Evolutionary conservation across 1,140 invertebrate genomes (phyloP).

Genomic region (Drosophila ohnishii): DNA sequence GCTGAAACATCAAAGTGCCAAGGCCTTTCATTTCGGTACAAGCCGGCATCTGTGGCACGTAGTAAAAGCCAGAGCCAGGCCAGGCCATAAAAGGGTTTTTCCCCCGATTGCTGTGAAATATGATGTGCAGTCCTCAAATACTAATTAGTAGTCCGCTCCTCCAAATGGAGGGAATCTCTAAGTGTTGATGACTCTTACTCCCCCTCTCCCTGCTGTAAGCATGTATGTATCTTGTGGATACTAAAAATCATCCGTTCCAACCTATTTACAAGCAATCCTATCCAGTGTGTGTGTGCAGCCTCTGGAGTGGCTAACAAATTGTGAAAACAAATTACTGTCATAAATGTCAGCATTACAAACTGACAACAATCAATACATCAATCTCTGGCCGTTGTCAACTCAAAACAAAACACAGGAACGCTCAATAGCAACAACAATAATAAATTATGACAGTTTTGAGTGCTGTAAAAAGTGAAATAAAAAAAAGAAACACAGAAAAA

Average conservation of each 20-base stretch:
- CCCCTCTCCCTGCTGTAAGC: not conserved
- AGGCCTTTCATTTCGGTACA: slow-evolving; percentile 65
- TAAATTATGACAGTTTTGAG: slow-evolving; percentile 78
- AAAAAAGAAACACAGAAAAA: slow-evolving; percentile 9
- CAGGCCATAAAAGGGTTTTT: slow-evolving; percentile 68
- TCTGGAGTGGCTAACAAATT: slow-evolving; percentile 68
- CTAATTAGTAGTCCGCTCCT: slow-evolving; percentile 61
- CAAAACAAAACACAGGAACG: slow-evolving; percentile 45
- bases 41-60: slow-evolving; percentile 61
- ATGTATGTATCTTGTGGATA: not conserved
- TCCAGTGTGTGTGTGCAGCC: slow-evolving; percentile 1
- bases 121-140: slow-evolving; percentile 61
- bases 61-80: slow-evolving; percentile 58
- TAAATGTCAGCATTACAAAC: slow-evolving; percentile 79
- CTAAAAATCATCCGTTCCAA: slow-evolving; percentile 18
- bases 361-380: slow-evolving; percentile 79
- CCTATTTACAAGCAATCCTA: slow-evolving; percentile 11
- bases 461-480: slow-evolving; percentile 46
- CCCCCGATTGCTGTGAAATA: slow-evolving; percentile 75
- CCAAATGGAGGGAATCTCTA: slow-evolving; percentile 47
- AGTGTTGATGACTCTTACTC: slow-evolving; percentile 21
- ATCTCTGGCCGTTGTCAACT: slow-evolving; percentile 63
- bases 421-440: slow-evolving; percentile 37
- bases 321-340: slow-evolving; percentile 80
- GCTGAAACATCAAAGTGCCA: slow-evolving; percentile 66